A percentile compares a stretch with the other conserved stretches of the same genome.
phyloP scores from a whole-genome alignment of 2,797 vertebrate genomes.

The Ptychobarbus kaznakovi region DNA sequence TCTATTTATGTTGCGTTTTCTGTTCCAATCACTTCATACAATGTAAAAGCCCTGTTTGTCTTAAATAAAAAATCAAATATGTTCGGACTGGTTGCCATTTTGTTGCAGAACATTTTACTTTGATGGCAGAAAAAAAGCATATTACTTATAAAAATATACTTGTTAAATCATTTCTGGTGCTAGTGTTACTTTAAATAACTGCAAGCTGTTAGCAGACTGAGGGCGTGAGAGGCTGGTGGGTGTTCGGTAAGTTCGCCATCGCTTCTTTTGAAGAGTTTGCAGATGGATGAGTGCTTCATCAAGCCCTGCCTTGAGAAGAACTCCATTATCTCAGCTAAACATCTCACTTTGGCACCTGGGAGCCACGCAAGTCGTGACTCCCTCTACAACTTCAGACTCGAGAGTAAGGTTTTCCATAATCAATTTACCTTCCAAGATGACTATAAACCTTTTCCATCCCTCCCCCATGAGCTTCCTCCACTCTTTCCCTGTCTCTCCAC shows the following conservation, averaged over 20 bases:
- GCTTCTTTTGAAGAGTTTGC: conserved; percentile 42
- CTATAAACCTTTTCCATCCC: conserved; percentile 70
- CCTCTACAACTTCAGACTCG: conserved; percentile 57
- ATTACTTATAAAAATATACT: not conserved
- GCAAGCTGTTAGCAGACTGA: not conserved
- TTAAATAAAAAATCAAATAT: not conserved
- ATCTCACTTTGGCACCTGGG: conserved; percentile 35
- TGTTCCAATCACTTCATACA: not conserved
- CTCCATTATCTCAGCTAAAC: conserved; percentile 48
- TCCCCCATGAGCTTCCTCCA: conserved; percentile 59
- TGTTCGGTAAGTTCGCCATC: conserved; percentile 14
- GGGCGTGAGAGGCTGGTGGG: conserved; percentile 40
- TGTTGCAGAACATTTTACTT: not conserved
- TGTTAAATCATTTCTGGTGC: not conserved
- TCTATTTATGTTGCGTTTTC: not conserved
- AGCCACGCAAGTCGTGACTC: conserved; percentile 34
- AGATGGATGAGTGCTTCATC: conserved; percentile 48
- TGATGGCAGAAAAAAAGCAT: not conserved
- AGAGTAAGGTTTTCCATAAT: conserved; percentile 81
- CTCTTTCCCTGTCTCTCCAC: conserved; percentile 56
- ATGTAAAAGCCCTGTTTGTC: not conserved
- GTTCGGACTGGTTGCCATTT: not conserved
- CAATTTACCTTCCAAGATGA: conserved; percentile 80
- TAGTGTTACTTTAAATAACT: not conserved
- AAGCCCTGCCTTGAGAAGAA: conserved; percentile 44